Percentiles rank a stretch among this genome's conserved stretches.
Evolutionary conservation across 2,888 invertebrate species (phyloP).

Genomic region (Malachius bipustulatus): DNA sequence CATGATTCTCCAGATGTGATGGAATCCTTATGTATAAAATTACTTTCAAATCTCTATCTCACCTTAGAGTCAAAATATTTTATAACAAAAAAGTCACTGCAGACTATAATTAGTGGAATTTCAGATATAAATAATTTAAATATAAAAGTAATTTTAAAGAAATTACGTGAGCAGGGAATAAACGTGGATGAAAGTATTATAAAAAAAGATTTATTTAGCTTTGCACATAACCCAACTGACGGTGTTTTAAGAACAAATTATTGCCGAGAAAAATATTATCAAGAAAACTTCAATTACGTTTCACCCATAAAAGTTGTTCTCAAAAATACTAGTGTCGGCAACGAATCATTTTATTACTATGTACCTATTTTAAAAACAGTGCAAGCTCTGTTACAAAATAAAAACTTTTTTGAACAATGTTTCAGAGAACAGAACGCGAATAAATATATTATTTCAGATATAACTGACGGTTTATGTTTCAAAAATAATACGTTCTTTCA

Average conservation of each 20-base stretch:
- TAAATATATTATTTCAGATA: slow-evolving; percentile 4
- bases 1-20: no score
- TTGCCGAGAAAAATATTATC: slow-evolving; percentile 10
- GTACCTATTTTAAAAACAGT: slow-evolving; percentile 12
- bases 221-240: background rate
- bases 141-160: slow-evolving; percentile 4
- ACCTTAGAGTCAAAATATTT: slow-evolving; percentile 6
- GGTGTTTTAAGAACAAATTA: slow-evolving; percentile 3
- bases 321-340: slow-evolving; percentile 11
- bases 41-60: slow-evolving; percentile 5
- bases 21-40: no score
- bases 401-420: slow-evolving; percentile 8
- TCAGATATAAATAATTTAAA: slow-evolving; percentile 5
- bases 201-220: background rate
- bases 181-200: background rate
- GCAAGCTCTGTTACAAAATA: slow-evolving; percentile 8
- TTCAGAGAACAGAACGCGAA: slow-evolving; percentile 4
- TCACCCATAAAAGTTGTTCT: slow-evolving; percentile 8
- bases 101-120: slow-evolving; percentile 4
- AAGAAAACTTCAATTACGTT: slow-evolving; percentile 7
- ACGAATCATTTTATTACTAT: slow-evolving; percentile 12
- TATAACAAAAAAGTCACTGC: slow-evolving; percentile 3
- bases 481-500: slow-evolving; percentile 13
- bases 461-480: slow-evolving; percentile 9
- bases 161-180: slow-evolving; percentile 4